These are phyloP conservation scores for Formica aserva DNA, from an alignment of 2,888 invertebrate species.

Conservation along the genomic window DNA sequence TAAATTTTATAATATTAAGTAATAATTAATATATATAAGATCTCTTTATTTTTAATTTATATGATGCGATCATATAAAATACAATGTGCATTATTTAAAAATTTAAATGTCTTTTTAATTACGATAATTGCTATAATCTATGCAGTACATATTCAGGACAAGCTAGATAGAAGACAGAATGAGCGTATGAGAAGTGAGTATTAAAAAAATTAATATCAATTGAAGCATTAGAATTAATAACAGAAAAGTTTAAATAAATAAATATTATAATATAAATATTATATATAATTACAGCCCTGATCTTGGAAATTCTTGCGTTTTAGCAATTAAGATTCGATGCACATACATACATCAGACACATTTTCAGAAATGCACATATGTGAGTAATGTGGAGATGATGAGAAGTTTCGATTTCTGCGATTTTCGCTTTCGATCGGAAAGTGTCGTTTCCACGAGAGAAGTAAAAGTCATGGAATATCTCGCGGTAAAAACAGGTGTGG, in stretches of 20 bases:
- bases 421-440: constrained; percentile 50
- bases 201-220: not conserved
- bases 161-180: not conserved
- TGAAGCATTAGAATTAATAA: too few species aligned
- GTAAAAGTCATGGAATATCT: constrained; percentile 34
- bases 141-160: too few species aligned
- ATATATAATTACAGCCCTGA: not conserved
- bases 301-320: not conserved
- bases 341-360: not conserved
- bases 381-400: not conserved
- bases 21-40: not conserved
- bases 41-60: not conserved
- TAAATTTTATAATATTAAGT: not conserved
- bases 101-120: not conserved
- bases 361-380: not conserved
- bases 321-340: not conserved
- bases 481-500: constrained; percentile 64
- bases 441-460: constrained; percentile 43
- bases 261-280: too few species aligned
- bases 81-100: not conserved
- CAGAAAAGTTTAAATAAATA: too few species aligned
- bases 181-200: not conserved
- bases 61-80: not conserved
- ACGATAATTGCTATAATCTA: too few species aligned
- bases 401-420: constrained; percentile 34